Conservation (phyloP, 2,113 vertebrate genomes). For the Anguilla japonica region DNA sequence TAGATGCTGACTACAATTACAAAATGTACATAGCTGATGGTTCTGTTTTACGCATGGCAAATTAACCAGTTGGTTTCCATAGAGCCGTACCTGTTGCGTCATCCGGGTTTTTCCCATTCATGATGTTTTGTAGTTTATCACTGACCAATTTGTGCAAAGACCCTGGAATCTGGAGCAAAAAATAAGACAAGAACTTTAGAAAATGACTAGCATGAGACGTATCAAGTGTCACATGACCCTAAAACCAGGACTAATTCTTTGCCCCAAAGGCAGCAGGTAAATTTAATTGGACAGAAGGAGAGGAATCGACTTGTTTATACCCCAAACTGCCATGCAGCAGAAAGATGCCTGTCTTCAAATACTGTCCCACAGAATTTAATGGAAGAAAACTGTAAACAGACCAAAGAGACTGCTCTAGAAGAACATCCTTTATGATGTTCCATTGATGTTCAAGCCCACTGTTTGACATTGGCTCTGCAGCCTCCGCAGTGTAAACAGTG, state of each 20-base stretch:
- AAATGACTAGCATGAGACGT: neutral
- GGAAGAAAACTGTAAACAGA: constrained; percentile 5
- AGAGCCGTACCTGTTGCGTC: constrained; percentile 71
- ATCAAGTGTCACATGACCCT: neutral
- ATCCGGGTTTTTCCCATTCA: constrained; percentile 82
- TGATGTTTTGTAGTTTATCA: constrained; percentile 80
- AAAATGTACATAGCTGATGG: neutral
- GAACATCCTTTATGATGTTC: constrained; percentile 21
- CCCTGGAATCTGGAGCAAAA: constrained; percentile 77
- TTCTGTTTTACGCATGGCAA: neutral
- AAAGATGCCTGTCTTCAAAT: neutral
- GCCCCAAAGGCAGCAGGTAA: neutral
- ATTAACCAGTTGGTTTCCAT: neutral
- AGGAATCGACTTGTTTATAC: neutral
- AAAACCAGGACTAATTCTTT: neutral
- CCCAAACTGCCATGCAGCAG: neutral
- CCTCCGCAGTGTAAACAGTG: constrained; percentile 16
- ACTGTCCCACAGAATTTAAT: neutral
- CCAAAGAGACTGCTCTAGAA: neutral
- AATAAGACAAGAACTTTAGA: constrained; percentile 19
- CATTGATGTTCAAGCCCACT: constrained; percentile 19
- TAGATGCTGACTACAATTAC: neutral
- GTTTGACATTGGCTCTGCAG: constrained; percentile 22
- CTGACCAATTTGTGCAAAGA: constrained; percentile 91
- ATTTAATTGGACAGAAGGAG: neutral